Base-by-base conservation (phyloP, 2,888 invertebrate genomes). In the Gortyna flavago region DNA sequence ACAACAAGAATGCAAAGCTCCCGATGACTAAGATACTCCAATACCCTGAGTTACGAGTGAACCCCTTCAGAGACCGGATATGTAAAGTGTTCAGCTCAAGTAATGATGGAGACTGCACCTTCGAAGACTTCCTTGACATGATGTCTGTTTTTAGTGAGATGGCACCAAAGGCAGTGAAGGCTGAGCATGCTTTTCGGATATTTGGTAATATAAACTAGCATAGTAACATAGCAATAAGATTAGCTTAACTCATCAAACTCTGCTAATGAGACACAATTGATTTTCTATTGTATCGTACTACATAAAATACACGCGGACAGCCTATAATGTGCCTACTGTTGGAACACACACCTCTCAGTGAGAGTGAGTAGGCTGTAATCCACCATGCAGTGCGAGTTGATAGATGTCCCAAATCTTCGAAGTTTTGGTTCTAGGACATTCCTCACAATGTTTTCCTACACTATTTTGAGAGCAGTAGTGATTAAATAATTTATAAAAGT, bases 121-220 rank as follows among this genome's bases (percentile, higher is more conserved):
- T 99, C 95, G 99, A 99, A 94, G 99, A 99, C 93, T 99, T 99
- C 92, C 97, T 99, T 6, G 99, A 99, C 91, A 99, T 99, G 99
- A 99, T 99, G 98, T 99, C 99, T 0, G 99, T 99, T 32, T 99
- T 99, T 89, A 98, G 99, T 92, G 99, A 99, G 90, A 97, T 97
- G 90, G 99, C 99, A 16, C 99, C 99, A 0, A 98, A 98, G 89
- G 98, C 98, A 84, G 98, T 99, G 0, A 99, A 99, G 94, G 98
- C 99, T 25, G 99, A 99, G 93, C 99, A 99, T 96, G 99, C 99
- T 6, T 99, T 99, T 96, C 97, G 99, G 93, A 99, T 99, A 95
- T 99, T 99, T 97, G 99, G 99, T 99, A 97, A 96, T 75, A 44
- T 62, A 61, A 9, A 61, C 32, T 32, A 9, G 3, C 61, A 32